A percentile compares a stretch with the other conserved stretches of the same genome.
phyloP scores from a whole-genome alignment of 2,113 vertebrate genomes.

The Prunella himalayana region DNA sequence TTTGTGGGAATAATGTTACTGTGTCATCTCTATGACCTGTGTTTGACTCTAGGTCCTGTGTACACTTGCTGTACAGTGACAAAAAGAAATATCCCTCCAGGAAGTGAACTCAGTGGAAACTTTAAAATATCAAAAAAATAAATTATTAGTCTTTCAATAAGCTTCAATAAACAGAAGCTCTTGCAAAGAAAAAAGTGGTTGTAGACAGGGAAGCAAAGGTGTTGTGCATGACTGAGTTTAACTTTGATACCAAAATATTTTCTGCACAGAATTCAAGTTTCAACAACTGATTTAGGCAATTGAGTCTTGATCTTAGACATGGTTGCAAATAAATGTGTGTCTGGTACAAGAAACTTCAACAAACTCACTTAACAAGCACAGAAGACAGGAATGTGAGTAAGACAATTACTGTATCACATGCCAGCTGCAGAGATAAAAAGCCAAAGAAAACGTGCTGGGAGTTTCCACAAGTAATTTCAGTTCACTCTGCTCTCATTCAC shows the following conservation, averaged over 20 bases:
- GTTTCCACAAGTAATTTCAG: not conserved
- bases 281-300: not conserved
- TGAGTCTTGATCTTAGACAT: not conserved
- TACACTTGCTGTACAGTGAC: not conserved
- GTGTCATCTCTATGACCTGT: not conserved
- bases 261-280: not conserved
- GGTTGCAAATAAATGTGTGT: not conserved
- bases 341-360: not conserved
- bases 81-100: not conserved
- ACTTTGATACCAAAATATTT: not conserved
- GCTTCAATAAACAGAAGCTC: not conserved
- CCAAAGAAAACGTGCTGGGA: not conserved
- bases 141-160: not conserved
- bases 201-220: not conserved
- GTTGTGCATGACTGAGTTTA: not conserved
- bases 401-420: not conserved
- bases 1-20: not conserved
- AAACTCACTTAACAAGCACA: not conserved
- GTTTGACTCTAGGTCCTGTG: not conserved
- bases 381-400: not conserved
- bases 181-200: not conserved
- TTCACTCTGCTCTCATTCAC: not conserved
- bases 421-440: not conserved
- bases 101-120: not conserved
- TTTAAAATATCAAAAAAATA: not conserved